A percentile compares a stretch with the other conserved stretches of the same genome.
Conservation (phyloP, 2,797 vertebrate genomes). For the Sebastolobus altivelis region DNA sequence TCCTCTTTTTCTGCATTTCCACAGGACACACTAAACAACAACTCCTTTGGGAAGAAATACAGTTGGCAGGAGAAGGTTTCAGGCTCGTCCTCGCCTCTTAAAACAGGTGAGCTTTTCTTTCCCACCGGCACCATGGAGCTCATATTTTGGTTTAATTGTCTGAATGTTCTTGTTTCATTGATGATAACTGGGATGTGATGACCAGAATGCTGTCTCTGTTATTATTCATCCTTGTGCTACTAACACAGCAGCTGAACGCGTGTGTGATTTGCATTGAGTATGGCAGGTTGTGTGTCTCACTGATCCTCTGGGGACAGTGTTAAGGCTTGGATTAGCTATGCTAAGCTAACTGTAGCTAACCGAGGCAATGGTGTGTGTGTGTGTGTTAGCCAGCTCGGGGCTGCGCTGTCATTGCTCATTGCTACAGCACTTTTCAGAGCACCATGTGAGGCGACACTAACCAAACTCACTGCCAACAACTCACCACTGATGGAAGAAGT, state of each 20-base stretch:
- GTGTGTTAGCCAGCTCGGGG: conserved; percentile 27
- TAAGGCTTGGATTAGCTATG: conserved; percentile 37
- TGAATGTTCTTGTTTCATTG: background rate
- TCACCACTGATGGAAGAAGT: background rate
- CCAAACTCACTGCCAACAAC: conserved; percentile 5
- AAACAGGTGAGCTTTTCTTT: conserved; percentile 89
- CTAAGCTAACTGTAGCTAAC: conserved; percentile 32
- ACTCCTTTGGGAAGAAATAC: conserved; percentile 98
- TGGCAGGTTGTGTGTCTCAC: conserved; percentile 17
- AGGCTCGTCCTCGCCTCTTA: conserved; percentile 93
- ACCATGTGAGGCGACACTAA: conserved; percentile 24
- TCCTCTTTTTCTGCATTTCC: conserved; percentile 41
- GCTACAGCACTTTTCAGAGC: conserved; percentile 30
- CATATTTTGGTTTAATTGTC: background rate
- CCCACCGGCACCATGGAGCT: background rate
- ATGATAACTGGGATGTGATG: background rate
- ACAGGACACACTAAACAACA: conserved; percentile 98
- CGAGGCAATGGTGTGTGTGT: background rate
- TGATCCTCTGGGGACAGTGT: conserved; percentile 13
- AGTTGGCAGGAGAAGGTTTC: conserved; percentile 99
- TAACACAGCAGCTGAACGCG: background rate
- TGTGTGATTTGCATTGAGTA: conserved; percentile 28
- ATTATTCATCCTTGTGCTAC: background rate
- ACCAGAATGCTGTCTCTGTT: background rate
- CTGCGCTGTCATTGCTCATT: conserved; percentile 54